Evolutionary conservation across 2,113 vertebrate genomes (phyloP).

Genomic region (Formicarius rufipectus): DNA sequence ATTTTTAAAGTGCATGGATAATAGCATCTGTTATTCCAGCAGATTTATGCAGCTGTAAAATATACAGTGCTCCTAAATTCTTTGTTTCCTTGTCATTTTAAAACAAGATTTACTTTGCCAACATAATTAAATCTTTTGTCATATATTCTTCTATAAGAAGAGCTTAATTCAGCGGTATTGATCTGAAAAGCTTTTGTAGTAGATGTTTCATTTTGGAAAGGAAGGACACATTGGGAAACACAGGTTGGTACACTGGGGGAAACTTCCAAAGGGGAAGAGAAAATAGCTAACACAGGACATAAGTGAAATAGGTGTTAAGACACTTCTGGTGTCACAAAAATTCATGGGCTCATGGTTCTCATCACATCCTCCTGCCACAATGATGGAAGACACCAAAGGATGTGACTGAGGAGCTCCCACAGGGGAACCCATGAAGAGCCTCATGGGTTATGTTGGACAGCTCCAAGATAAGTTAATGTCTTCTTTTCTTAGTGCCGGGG

Average conservation of each 20-base stretch:
- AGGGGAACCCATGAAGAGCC: background rate
- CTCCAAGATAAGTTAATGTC: background rate
- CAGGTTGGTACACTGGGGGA: background rate
- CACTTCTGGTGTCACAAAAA: background rate
- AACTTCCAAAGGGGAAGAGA: background rate
- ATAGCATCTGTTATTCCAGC: conserved; percentile 31
- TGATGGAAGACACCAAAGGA: background rate
- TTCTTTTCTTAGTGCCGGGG: background rate
- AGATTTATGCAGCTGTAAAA: conserved; percentile 54
- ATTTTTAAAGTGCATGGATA: conserved; percentile 45
- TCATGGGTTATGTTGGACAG: too few species aligned
- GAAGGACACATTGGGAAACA: background rate
- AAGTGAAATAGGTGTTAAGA: background rate
- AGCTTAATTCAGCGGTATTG: conserved; percentile 18
- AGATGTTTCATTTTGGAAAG: background rate
- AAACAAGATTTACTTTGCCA: conserved; percentile 52
- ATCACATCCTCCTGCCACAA: background rate
- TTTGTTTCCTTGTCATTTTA: conserved; percentile 47
- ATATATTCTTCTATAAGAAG: conserved; percentile 43
- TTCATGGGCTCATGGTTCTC: background rate
- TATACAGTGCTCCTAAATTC: conserved; percentile 26
- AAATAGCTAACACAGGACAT: background rate
- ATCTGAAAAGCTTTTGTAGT: conserved; percentile 30
- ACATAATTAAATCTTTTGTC: conserved; percentile 46
- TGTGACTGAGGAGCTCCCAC: background rate